phyloP scores from a whole-genome alignment of 2,113 vertebrate genomes.

The Solenodon paradoxus region DNA sequence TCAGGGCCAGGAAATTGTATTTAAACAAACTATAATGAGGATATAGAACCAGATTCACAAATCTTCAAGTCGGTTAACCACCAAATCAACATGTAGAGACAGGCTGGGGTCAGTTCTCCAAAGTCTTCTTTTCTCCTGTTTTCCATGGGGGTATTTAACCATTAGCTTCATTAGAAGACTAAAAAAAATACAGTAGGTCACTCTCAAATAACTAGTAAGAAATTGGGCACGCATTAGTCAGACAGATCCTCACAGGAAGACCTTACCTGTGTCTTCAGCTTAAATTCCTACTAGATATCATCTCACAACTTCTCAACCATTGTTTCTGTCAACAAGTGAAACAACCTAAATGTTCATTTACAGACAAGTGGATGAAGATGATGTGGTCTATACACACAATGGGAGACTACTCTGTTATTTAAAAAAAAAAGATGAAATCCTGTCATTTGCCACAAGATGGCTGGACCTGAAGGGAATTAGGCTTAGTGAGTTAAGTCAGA shows the following conservation, averaged over 20 bases:
- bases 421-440: too few species aligned
- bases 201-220: not conserved
- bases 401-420: too few species aligned
- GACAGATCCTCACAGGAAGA: not conserved
- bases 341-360: too few species aligned
- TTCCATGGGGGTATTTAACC: not conserved
- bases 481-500: too few species aligned
- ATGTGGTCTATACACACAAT: too few species aligned
- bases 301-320: slow-evolving; percentile 21
- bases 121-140: not conserved
- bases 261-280: too few species aligned
- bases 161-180: not conserved
- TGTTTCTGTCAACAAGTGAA: slow-evolving; percentile 40
- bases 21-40: not conserved
- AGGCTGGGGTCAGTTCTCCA: not conserved
- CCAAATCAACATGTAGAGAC: not conserved
- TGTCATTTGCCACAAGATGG: too few species aligned
- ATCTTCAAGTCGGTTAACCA: not conserved
- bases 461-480: too few species aligned
- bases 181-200: not conserved
- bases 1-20: not conserved
- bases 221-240: not conserved
- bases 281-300: not conserved
- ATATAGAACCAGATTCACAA: not conserved
- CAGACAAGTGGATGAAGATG: too few species aligned